A percentile compares a stretch with the other conserved stretches of the same genome.
Conservation (phyloP, 2,113 vertebrate genomes). For the Anguilla rostrata region DNA sequence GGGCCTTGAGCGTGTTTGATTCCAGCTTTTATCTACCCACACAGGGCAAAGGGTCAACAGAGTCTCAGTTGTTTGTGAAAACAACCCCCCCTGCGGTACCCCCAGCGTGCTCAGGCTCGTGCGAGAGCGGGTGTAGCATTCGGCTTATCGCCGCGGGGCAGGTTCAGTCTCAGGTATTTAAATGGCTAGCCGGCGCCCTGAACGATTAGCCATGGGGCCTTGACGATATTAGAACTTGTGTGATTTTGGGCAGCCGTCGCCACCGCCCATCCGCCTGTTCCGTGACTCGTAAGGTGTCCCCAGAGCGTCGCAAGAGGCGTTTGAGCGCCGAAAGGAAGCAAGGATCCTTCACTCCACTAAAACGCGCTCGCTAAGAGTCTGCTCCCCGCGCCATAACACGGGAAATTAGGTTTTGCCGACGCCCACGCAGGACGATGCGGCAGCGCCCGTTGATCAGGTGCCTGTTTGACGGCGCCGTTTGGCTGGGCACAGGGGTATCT, state of each 20-base stretch:
- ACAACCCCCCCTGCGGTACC: neutral
- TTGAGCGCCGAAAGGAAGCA: neutral
- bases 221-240: no score
- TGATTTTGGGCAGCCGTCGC: neutral
- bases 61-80: neutral
- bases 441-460: neutral
- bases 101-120: neutral
- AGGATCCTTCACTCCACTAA: neutral
- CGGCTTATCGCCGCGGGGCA: neutral
- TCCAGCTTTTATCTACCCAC: neutral
- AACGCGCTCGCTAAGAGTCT: neutral
- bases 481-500: neutral
- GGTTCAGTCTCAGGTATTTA: neutral
- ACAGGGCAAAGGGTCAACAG: neutral
- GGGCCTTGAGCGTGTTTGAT: neutral
- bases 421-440: neutral
- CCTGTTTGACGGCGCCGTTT: neutral
- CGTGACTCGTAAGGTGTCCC: neutral
- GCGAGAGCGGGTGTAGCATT: neutral
- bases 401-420: neutral
- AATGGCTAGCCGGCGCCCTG: neutral
- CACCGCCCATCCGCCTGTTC: neutral
- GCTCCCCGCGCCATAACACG: neutral
- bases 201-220: neutral
- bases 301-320: neutral